Conservation (phyloP, 2,113 vertebrate genomes). For the pig (Sus scrofa) region T2T-Sscrofa CM000817.6:43238501-43239000, state of each 20-base stretch:
- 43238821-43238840: constrained; percentile 71
- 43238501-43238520: neutral
- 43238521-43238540: neutral
- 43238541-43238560: neutral
- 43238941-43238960: neutral
- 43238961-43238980: accelerated
- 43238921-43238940: no score
- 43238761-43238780: constrained; percentile 87
- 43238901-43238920: accelerated
- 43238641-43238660: constrained; percentile 80
- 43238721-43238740: neutral
- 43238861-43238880: constrained; percentile 56
- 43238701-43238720: constrained; percentile 80
- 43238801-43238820: constrained; percentile 81
- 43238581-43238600: neutral
- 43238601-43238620: no score
- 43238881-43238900: neutral
- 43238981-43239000: neutral
- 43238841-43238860: constrained; percentile 84
- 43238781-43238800: constrained; percentile 83
- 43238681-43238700: neutral
- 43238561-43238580: neutral
- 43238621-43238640: constrained; percentile 34
- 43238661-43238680: constrained; percentile 70
- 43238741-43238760: constrained; percentile 84